Evolutionary conservation across 2,797 vertebrate genomes (phyloP), one percentile per base, ranked within the genome.

Genomic region (Gouania willdenowi): DNA sequence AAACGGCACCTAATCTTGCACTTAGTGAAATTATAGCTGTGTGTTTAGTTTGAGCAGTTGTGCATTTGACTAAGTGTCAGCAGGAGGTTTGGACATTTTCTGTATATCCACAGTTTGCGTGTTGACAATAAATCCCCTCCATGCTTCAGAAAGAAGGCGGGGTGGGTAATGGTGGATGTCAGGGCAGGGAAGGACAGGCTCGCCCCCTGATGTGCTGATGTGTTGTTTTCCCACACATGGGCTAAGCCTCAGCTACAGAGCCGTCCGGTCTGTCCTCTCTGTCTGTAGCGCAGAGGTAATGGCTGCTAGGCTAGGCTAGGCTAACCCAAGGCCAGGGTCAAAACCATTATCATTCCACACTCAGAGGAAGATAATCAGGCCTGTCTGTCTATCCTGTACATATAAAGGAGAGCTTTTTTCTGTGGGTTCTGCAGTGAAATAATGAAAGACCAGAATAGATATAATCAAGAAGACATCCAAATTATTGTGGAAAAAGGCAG

Each of bases 311-410:
- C 38, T 38, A 56, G 14, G 16, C 40, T 8, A 56, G 42, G 54
- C 38, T 56, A 64, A 76, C 60, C 44, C 63, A 42, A 46, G 36
- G 26, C 53, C 66, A 57, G 41, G 71, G 61, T 81, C 69, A 72
- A 64, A 66, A 66, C 71, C 49, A 76, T 79, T 79, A 73, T 48
- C 73, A 71, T 81, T 69, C 65, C 26, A 4, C 53, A 57, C 7
- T 13, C 51, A 57, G 48, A 56, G 2, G 2, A 58, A 37, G 48
- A 60, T 65, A 55, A 41, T 43, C 46, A 48, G 16, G 54, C 32
- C 47, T 49, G 51, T 45, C 63, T 51, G 48, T 61, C 43, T 44
- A 41, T 61, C 49, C 43, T n/a, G n/a, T n/a, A n/a, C n/a, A n/a
- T n/a, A n/a, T n/a, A n/a, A n/a, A n/a, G n/a, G n/a, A n/a, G n/a